Base-by-base conservation (phyloP, 2,113 vertebrate genomes). In the Corythornis vintsioides region DNA sequence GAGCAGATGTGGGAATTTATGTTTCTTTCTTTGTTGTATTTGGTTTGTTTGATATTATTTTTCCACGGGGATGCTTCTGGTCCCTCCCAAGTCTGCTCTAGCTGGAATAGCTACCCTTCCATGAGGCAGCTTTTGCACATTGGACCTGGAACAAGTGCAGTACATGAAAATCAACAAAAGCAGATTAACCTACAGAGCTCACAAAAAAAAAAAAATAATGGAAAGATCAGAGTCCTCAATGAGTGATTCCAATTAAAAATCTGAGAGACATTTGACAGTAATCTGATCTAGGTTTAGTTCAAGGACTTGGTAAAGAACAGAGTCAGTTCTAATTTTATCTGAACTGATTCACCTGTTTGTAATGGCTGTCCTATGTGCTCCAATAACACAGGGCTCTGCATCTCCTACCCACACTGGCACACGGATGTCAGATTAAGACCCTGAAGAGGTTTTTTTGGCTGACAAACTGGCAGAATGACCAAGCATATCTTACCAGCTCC, bases 251-350 rank as follows among this genome's bases (percentile, higher is more conserved):
- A 84, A 79, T 83, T 95, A 80, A 89, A 89, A 91, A 83, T 52
- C 59, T 10, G 40, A 16, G 60, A 85, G 38, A 89, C 47, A 71
- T 74, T 33, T 88, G 67, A 65, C 24, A 71, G 60, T 67, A 77
- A 92, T 33, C 65, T 81, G 53, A 92, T 86, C 40, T 65, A 93
- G 69, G 91, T 94, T 91, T 89, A 91, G 77, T 94, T 96, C 95
- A 96, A 95, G 92, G 95, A 86, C 93, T 93, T 86, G 40, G 40
- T 94, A 88, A 95, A 84, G 64, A 85, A 85, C 59, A 85, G 74
- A 93, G 71, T 38, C 55, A 66, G 56, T 72, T 91, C 94, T 94
- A 94, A 93, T 91, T 96, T 92, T 95, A 88, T 61, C 91, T 0
- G 7, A 50, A 78, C 86, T 63, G 82, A 86, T 92, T 92, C 75